Base-by-base conservation (phyloP, 2,888 invertebrate species). In the Epiperipatus broadwayi region DNA sequence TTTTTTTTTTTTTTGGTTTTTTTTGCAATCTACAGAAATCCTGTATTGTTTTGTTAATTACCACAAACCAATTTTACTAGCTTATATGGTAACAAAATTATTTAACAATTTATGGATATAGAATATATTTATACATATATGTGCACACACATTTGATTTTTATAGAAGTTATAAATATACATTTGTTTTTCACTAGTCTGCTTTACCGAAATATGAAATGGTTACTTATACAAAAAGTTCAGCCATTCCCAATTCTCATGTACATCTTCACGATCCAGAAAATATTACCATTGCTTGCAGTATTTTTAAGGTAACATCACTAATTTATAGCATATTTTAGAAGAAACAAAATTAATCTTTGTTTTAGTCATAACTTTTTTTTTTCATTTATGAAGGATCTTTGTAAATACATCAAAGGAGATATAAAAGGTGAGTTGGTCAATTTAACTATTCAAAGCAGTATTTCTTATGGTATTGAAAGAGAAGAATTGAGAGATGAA, bases 221-320 rank as follows among this genome's bases (percentile, higher is more conserved):
- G 73, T 87, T 16, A 75, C 75, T 0, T 89, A 77, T 56, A 79
- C 80, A 55, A 79, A 83, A 54, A 77, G 76, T 30, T 78, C 77
- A 52, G 74, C 75, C 41, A 89, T 91, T 48, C 81, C 85, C 1
- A 83, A 79, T 37, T 87, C 89, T 0, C 89, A 89, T 59, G 78
- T 91, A 51, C 85, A 85, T 52, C 72, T 91, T 67, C 85, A 87
- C 56, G 89, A 91, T 63, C 84, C 87, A 0, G 87, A 89, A 56
- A 89, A 89, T 57, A 74, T 87, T 25, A 74, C 77, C 35, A 71
- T 84, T 1, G 84, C 89, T 3, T 84, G 87, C 52, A 75, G 72
- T 46, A 78, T 85, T 46, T 91, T 89, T 59, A 72, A 84, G 61
- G 85, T 84, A 61, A 71, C 71, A 59, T 19, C 21, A 10, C 31